These are phyloP conservation scores for Hydractinia echinata DNA, from an alignment of 30 jellyfish, hydroid and myxozoan genomes.

Conservation along the genomic window DNA sequence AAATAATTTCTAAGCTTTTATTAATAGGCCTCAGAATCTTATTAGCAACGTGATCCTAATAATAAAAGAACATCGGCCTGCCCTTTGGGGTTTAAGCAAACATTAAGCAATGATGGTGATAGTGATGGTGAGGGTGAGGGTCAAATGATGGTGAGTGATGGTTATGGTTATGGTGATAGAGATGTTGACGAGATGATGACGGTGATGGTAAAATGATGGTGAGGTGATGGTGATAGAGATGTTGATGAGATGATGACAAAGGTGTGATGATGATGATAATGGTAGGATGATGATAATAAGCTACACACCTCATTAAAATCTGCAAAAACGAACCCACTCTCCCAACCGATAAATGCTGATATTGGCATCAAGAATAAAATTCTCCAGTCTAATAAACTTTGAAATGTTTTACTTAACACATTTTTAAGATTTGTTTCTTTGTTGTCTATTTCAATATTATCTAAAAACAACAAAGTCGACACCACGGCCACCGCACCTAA, in stretches of 20 bases:
- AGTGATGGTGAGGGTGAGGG: background rate
- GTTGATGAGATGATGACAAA: too few species aligned
- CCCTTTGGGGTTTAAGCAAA: too few species aligned
- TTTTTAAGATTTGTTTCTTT: conserved; percentile 39
- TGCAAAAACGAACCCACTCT: conserved; percentile 77
- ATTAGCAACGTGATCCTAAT: background rate
- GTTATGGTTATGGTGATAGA: too few species aligned
- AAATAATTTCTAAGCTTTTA: too few species aligned
- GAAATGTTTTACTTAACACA: conserved; percentile 56
- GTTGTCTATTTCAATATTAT: conserved; percentile 23
- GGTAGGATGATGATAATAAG: background rate
- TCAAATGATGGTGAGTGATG: background rate
- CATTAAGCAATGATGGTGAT: too few species aligned
- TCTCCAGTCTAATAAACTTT: conserved; percentile 45
- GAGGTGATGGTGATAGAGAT: too few species aligned
- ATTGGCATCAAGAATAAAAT: conserved; percentile 59
- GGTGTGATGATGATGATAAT: too few species aligned
- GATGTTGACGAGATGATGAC: too few species aligned
- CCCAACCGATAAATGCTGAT: conserved; percentile 74
- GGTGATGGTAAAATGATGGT: too few species aligned
- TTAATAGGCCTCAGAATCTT: too few species aligned
- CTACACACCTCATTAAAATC: conserved; percentile 61
- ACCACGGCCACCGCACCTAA: conserved; percentile 50
- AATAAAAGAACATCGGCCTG: too few species aligned
- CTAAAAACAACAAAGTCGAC: conserved; percentile 33